Percentiles rank a stretch among this genome's conserved stretches.
phyloP scores from a whole-genome alignment of 2,113 vertebrate species.

The Lanius ludovicianus region DNA sequence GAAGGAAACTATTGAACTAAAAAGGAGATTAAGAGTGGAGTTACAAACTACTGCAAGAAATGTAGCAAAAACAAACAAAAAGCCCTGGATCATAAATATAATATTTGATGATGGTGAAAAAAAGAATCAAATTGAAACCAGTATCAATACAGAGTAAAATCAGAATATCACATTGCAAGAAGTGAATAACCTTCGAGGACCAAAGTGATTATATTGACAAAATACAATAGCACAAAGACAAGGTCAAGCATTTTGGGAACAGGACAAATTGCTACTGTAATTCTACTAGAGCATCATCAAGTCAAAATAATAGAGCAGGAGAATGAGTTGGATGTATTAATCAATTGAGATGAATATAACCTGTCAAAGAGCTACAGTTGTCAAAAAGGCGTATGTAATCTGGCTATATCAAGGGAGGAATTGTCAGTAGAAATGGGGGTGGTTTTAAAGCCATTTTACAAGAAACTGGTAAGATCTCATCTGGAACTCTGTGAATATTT shows the following conservation, averaged over 20 bases:
- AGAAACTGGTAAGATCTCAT: not conserved
- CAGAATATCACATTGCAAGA: not conserved
- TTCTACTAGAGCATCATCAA: not conserved
- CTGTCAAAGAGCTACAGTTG: not conserved
- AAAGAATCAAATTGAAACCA: not conserved
- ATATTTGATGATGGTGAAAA: not conserved
- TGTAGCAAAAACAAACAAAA: not conserved
- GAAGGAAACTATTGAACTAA: not conserved
- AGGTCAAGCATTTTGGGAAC: not conserved
- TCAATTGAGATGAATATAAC: not conserved
- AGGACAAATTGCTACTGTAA: not conserved
- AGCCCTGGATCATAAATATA: not conserved
- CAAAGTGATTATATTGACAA: not conserved
- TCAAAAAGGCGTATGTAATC: not conserved
- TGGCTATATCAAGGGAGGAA: not conserved
- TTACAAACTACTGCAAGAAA: not conserved
- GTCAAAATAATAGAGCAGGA: not conserved
- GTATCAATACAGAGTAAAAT: not conserved
- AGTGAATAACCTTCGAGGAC: not conserved
- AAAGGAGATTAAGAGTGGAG: not conserved
- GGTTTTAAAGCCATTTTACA: not conserved
- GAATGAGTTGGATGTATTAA: not conserved
- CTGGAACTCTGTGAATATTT: not conserved
- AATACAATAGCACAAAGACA: not conserved
- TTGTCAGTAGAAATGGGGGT: not conserved